Conservation (phyloP, 2,797 vertebrate species). For the Meriones psammophilus region DNA sequence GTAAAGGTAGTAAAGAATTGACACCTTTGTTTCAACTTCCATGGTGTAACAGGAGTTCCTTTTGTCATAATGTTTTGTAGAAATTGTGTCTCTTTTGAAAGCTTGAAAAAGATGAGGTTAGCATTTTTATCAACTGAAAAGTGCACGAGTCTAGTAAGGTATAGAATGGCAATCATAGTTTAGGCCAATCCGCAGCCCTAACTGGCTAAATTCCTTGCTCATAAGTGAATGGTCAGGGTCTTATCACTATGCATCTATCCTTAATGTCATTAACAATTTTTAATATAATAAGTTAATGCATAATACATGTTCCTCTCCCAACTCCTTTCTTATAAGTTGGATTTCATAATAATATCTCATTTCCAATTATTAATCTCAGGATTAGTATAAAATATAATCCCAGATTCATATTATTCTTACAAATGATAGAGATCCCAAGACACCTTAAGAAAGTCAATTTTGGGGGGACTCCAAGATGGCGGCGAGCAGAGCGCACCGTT, state of each 20-base stretch:
- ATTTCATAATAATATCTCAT: neutral
- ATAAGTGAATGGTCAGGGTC: neutral
- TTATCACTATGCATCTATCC: neutral
- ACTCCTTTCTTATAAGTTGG: neutral
- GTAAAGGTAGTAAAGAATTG: neutral
- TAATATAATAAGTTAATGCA: neutral
- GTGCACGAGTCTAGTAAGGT: neutral
- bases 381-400: neutral
- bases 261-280: neutral
- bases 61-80: neutral
- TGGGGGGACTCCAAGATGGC: too few species aligned
- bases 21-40: neutral
- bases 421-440: neutral
- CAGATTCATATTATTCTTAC: neutral
- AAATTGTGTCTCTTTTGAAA: neutral
- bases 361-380: slow-evolving; percentile 28
- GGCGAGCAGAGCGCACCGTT: too few species aligned
- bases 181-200: neutral
- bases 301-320: neutral
- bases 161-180: neutral
- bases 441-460: slow-evolving; percentile 26
- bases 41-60: neutral
- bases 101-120: neutral
- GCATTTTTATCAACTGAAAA: neutral
- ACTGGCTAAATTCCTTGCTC: neutral